Conservation (phyloP, 2,113 vertebrate species). For the Excalfactoria chinensis region DNA sequence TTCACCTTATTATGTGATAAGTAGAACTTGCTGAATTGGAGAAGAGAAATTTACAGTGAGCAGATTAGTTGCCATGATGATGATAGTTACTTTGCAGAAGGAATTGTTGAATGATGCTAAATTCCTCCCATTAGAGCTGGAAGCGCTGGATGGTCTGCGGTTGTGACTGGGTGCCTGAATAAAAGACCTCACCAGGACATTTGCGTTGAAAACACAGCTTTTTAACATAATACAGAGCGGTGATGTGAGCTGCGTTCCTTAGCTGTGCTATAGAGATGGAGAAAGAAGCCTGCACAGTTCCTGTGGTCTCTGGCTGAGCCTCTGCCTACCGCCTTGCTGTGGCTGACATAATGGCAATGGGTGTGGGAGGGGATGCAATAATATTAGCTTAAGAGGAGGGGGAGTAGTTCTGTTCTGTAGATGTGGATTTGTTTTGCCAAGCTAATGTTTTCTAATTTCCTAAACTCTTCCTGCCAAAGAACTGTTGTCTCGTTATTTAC, state of each 20-base stretch:
- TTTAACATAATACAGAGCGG: not conserved
- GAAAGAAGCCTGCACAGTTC: slow-evolving; percentile 21
- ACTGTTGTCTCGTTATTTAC: not conserved
- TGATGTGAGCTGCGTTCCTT: not conserved
- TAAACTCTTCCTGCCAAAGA: not conserved
- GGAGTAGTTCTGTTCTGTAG: slow-evolving; percentile 62
- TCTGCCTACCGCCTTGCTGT: slow-evolving; percentile 30
- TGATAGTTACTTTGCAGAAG: not conserved
- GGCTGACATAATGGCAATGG: slow-evolving; percentile 59
- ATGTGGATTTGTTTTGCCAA: slow-evolving; percentile 70
- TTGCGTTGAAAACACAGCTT: not conserved
- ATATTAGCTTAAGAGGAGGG: slow-evolving; percentile 68
- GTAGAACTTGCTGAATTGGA: not conserved
- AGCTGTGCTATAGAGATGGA: not conserved
- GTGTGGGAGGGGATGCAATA: slow-evolving; percentile 54
- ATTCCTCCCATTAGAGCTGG: slow-evolving; percentile 7
- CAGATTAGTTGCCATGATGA: not conserved
- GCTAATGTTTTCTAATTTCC: not conserved
- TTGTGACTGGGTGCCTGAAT: not conserved
- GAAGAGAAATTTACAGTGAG: not conserved
- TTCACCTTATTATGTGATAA: not conserved
- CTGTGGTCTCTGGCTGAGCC: slow-evolving; percentile 55
- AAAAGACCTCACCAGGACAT: not conserved
- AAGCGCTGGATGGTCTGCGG: not conserved
- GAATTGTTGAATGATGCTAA: not conserved